Conservation (phyloP, 2,888 invertebrate genomes). For the Apamea crenata region DNA sequence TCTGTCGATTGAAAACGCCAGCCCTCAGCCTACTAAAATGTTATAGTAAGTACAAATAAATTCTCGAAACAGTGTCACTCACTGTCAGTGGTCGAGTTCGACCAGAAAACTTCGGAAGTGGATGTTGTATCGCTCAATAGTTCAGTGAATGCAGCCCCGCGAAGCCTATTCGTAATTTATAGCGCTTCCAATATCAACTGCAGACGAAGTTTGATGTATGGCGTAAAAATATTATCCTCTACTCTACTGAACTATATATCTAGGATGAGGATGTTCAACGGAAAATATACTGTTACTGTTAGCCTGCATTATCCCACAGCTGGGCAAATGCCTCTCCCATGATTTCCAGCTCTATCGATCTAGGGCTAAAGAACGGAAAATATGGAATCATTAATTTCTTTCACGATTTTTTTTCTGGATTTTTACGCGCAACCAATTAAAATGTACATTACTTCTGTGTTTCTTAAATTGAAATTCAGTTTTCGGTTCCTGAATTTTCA, state of each 20-base stretch:
- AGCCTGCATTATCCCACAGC: background rate
- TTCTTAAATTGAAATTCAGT: background rate
- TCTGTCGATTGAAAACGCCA: no score
- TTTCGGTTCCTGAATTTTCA: no score
- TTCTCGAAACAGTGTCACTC: background rate
- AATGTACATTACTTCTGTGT: background rate
- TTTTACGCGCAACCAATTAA: background rate
- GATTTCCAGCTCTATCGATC: background rate
- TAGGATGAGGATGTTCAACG: background rate
- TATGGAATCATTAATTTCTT: background rate
- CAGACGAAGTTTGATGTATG: background rate
- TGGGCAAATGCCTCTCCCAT: background rate
- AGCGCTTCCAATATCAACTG: constrained; percentile 16
- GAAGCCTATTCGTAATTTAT: constrained; percentile 35
- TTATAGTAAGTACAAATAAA: constrained; percentile 7
- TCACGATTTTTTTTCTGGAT: background rate
- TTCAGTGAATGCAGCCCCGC: constrained; percentile 24
- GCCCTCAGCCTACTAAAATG: background rate
- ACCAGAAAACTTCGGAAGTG: constrained; percentile 38
- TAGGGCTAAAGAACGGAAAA: background rate
- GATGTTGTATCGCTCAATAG: constrained; percentile 43
- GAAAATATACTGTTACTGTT: background rate
- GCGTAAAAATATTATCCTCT: constrained; percentile 8
- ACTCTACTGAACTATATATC: background rate
- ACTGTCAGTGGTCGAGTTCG: background rate